A percentile compares a stretch with the other conserved stretches of the same genome.
These are phyloP conservation scores for Leucopsar rothschildi DNA, from an alignment of 2,113 vertebrate genomes.

Conservation along the genomic window DNA sequence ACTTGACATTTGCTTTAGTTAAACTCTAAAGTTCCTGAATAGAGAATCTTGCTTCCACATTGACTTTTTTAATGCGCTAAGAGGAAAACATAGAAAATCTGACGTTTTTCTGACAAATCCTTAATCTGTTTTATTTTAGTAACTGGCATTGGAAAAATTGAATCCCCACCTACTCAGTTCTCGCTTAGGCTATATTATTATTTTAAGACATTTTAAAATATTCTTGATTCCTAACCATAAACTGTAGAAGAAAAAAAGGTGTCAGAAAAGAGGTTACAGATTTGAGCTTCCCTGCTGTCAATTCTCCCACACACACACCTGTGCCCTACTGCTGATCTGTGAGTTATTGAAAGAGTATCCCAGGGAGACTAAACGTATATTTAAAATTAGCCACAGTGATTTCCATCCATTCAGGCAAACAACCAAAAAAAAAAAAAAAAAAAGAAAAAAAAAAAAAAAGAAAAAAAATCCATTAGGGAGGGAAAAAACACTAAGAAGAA, in stretches of 20 bases:
- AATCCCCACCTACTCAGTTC: conserved; percentile 1
- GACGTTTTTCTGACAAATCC: conserved; percentile 3
- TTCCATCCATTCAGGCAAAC: not conserved
- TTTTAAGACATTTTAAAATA: conserved; percentile 45
- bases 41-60: not conserved
- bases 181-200: conserved; percentile 18
- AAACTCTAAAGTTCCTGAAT: not conserved
- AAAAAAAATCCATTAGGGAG: not conserved
- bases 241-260: not conserved
- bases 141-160: not conserved
- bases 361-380: not conserved
- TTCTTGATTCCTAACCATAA: not conserved
- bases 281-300: not conserved
- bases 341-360: not conserved
- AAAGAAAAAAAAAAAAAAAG: no score
- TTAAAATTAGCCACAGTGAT: not conserved
- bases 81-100: conserved; percentile 20
- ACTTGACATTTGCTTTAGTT: not conserved
- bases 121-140: conserved; percentile 31
- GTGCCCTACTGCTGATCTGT: not conserved
- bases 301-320: not conserved
- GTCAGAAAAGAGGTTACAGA: not conserved
- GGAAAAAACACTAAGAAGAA: not conserved
- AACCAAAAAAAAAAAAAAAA: not conserved
- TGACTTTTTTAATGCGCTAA: not conserved